Conservation (phyloP, 2,797 vertebrate genomes). For the Dendrocincla fuliginosa region DNA sequence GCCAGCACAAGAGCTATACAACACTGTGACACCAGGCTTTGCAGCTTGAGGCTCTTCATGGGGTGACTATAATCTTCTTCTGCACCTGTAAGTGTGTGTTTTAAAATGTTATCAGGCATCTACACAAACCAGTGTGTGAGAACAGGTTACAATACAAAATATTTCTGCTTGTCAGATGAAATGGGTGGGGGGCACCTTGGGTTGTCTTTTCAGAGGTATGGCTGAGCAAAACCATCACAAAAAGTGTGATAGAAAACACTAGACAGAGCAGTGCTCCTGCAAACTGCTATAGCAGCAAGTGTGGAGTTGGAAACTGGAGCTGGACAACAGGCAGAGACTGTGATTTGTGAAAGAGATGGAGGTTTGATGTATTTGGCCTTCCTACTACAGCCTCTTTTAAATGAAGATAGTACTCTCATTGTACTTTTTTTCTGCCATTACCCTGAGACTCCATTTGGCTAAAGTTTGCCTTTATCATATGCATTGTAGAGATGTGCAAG, state of each 20-base stretch:
- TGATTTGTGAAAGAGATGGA: not conserved
- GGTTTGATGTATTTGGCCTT: not conserved
- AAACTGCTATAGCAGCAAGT: not conserved
- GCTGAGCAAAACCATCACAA: not conserved
- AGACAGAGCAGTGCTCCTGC: not conserved
- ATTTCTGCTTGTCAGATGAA: not conserved
- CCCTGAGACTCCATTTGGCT: not conserved
- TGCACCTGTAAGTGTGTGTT: not conserved
- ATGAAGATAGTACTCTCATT: not conserved
- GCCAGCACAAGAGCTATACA: not conserved
- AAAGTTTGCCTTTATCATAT: not conserved
- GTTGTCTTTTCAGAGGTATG: not conserved
- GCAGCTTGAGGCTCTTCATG: not conserved
- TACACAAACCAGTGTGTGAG: not conserved
- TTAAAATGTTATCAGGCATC: not conserved
- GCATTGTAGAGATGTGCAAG: not conserved
- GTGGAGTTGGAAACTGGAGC: not conserved
- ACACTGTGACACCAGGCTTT: not conserved
- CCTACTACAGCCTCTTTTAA: not conserved
- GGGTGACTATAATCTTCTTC: not conserved
- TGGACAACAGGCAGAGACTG: not conserved
- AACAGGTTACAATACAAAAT: not conserved
- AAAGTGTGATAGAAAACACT: accelerated
- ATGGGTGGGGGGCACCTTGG: not conserved
- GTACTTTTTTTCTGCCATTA: not conserved